Evolutionary conservation across 1,140 invertebrate species (phyloP), one percentile per base, ranked within the genome.

Genomic region (Zophobas morio): DNA sequence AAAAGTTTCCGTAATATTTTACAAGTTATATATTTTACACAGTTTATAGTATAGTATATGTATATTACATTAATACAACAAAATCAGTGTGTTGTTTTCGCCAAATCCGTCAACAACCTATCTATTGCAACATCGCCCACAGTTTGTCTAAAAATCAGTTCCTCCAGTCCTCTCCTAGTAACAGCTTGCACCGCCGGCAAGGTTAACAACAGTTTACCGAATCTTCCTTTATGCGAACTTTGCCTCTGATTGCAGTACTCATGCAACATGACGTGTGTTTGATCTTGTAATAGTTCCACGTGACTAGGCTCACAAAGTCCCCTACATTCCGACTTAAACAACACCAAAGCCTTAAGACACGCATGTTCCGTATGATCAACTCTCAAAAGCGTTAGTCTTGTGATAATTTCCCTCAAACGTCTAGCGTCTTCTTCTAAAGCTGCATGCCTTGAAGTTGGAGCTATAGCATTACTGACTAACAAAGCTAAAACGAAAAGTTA

Each of bases 331-430:
- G 93, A 91, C 87, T 94, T 94, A 84, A 96, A 96, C 0, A 97
- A 88, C 8, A 95, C 89, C 0, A 94, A 88, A 0, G 94, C 93
- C 85, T 96, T 96, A 0, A 96, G 87, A 85, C 93, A 96, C 34
- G 95, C 93, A 82, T 93, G 94, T 84, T 97, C 95, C 0, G 93
- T 95, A 82, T 94, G 91, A 85, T 96, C 95, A 2, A 96, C 89
- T 77, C 90, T 88, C 47, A 93, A 86, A 0, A 90, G 85, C 33
- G 88, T 87, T 78, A 95, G 90, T 80, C 92, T 89, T n/a, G 89
- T 88, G 8, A 95, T 87, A 74, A 71, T 88, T 86, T 84, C 91
- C 87, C 56, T 88, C 84, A 85, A 88, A 88, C 76, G 90, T 39
- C 84, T 54, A 0, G 85, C 85, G 78, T 88, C 87, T 70, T 87